These are phyloP conservation scores for Nephila pilipes DNA, from an alignment of 1,140 invertebrate species.

Conservation along the genomic window DNA sequence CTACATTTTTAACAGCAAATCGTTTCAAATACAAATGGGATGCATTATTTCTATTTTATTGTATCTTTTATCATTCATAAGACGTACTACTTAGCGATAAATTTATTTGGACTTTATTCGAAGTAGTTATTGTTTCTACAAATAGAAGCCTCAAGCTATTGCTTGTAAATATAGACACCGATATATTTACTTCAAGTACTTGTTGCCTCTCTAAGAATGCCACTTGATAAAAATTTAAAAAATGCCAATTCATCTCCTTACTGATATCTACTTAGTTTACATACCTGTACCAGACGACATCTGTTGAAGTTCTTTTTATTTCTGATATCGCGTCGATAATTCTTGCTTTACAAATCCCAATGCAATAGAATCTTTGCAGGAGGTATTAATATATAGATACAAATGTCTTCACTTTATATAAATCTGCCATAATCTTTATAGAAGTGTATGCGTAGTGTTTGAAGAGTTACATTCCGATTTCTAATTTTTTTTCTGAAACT, in stretches of 20 bases:
- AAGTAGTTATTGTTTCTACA: too few species aligned
- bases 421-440: too few species aligned
- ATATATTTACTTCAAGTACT: background rate
- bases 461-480: too few species aligned
- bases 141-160: too few species aligned
- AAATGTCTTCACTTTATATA: too few species aligned
- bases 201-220: background rate
- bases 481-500: background rate
- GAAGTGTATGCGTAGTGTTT: too few species aligned
- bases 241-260: background rate
- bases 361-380: background rate
- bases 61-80: background rate
- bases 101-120: background rate
- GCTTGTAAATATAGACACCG: too few species aligned
- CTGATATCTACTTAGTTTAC: background rate
- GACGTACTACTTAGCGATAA: background rate
- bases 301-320: background rate
- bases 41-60: too few species aligned
- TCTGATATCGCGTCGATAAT: background rate
- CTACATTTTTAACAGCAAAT: too few species aligned
- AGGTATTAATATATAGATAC: background rate
- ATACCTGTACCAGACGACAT: background rate
- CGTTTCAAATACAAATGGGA: too few species aligned
- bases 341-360: background rate
- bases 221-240: background rate